Conservation (phyloP, 2,888 invertebrate genomes). For the Sphaerophoria taeniata region DNA sequence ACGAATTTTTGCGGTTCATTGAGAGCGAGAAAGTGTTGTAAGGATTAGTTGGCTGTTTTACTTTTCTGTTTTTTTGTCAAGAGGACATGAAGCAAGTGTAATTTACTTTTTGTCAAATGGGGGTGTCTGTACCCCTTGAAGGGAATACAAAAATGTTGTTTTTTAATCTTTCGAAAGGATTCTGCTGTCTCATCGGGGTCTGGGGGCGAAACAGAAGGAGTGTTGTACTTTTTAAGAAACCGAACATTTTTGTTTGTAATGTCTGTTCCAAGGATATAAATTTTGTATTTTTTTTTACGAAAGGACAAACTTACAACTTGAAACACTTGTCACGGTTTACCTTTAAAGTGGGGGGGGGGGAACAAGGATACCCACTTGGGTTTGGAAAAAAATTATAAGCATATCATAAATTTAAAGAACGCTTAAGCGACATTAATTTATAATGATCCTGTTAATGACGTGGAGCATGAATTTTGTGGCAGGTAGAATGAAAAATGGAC, state of each 20-base stretch:
- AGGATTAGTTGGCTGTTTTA: constrained; percentile 69
- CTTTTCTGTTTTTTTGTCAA: neutral
- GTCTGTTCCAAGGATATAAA: neutral
- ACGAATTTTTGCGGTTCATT: constrained; percentile 65
- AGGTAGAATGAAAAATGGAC: no score
- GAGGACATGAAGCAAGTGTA: neutral
- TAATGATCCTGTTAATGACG: constrained; percentile 58
- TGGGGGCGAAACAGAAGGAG: neutral
- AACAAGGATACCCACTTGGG: neutral
- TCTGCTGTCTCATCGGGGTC: constrained; percentile 17
- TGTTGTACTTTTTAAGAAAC: constrained; percentile 25
- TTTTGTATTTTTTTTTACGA: neutral
- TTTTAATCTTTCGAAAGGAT: constrained; percentile 65
- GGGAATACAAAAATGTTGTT: constrained; percentile 22
- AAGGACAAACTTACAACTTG: neutral
- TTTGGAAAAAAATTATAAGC: neutral
- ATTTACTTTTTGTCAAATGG: constrained; percentile 31
- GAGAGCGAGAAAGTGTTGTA: constrained; percentile 48
- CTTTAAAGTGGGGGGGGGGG: neutral
- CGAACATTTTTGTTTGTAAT: neutral
- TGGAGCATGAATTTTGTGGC: no score
- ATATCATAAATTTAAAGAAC: constrained; percentile 29
- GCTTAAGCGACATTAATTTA: constrained; percentile 50
- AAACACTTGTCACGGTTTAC: constrained; percentile 60
- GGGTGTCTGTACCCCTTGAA: constrained; percentile 43